Percentiles rank a stretch among this genome's conserved stretches.
phyloP scores from a whole-genome alignment of 2,113 vertebrate genomes.

The Vombatus ursinus region DNA sequence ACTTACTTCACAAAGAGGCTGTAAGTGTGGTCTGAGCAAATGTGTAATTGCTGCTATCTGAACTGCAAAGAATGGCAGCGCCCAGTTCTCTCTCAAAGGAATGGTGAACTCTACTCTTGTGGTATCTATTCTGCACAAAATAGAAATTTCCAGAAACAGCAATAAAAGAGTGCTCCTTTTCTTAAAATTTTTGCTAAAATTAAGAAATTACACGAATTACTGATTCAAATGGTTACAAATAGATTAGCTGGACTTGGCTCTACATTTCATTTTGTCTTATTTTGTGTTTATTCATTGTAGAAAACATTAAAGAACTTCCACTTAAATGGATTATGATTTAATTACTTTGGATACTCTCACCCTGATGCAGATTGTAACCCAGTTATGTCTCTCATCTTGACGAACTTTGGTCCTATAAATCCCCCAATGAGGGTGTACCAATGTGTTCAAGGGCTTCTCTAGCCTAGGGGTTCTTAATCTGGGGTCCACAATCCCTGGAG shows the following conservation, averaged over 20 bases:
- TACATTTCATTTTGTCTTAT: neutral
- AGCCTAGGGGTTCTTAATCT: neutral
- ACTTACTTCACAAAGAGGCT: conserved; percentile 88
- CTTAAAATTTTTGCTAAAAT: neutral
- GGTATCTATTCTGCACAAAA: conserved; percentile 91
- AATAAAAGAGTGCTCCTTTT: neutral
- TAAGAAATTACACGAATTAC: neutral
- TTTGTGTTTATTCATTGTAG: neutral
- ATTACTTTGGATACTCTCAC: neutral
- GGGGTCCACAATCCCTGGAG: neutral
- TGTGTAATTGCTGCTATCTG: conserved; percentile 93
- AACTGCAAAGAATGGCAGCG: conserved; percentile 95
- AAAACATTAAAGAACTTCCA: neutral
- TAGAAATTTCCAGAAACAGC: conserved; percentile 28
- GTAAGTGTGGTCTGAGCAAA: conserved; percentile 89
- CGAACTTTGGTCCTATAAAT: neutral
- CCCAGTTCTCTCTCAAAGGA: conserved; percentile 98
- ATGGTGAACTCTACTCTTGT: conserved; percentile 98
- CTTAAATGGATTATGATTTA: neutral
- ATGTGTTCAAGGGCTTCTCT: neutral
- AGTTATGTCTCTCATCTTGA: neutral
- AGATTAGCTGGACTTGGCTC: neutral
- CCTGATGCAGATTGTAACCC: neutral
- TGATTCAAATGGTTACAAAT: neutral
- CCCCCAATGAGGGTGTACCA: neutral